phyloP scores from a whole-genome alignment of 2,113 vertebrate species.

The Condylura cristata region DNA sequence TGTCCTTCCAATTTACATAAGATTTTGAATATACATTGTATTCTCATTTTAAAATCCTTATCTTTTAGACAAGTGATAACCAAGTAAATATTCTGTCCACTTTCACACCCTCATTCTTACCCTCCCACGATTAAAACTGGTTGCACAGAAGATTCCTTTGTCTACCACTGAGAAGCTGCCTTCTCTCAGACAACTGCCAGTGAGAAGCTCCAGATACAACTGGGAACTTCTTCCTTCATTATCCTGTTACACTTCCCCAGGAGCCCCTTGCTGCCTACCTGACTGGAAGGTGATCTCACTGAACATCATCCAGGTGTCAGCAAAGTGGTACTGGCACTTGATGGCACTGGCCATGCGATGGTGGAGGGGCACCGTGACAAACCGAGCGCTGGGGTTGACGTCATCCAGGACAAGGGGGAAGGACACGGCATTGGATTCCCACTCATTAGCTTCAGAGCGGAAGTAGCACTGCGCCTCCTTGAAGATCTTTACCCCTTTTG shows the following conservation, averaged over 20 bases:
- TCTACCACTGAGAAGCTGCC: not conserved
- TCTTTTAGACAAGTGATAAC: not conserved
- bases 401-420: conserved; percentile 90
- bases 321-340: conserved; percentile 95
- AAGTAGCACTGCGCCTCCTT: conserved; percentile 95
- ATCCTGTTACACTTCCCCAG: not conserved
- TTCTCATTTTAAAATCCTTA: not conserved
- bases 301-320: conserved; percentile 96
- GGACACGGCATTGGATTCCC: conserved; percentile 90
- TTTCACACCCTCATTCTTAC: not conserved
- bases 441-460: conserved; percentile 89
- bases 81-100: not conserved
- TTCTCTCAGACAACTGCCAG: not conserved
- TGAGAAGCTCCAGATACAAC: not conserved
- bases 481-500: conserved; percentile 95
- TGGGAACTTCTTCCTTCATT: not conserved
- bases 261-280: conserved; percentile 80
- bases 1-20: not conserved
- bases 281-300: conserved; percentile 99
- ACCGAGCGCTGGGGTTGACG: conserved; percentile 93
- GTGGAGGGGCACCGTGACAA: conserved; percentile 93
- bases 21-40: not conserved
- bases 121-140: not conserved
- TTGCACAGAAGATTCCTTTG: not conserved
- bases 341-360: conserved; percentile 95